phyloP scores from a whole-genome alignment of 1,140 invertebrate species.

The Triops cancriformis region DNA sequence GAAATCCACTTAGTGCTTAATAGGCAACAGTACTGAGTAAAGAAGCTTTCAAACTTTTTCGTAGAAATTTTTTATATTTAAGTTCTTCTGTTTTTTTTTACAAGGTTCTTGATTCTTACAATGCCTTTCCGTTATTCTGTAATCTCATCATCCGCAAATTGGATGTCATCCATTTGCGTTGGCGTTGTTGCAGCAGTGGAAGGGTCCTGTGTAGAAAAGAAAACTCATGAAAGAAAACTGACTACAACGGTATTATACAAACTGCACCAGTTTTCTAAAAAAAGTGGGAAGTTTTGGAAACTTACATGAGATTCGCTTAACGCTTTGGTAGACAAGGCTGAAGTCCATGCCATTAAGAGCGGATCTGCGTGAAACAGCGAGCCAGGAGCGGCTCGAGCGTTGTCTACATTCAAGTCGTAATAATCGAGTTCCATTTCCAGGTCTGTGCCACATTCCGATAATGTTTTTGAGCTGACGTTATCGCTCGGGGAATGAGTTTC shows the following conservation, averaged over 20 bases:
- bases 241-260: too few species aligned
- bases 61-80: not conserved
- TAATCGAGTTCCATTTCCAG: constrained; percentile 25
- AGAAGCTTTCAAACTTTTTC: not conserved
- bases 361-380: constrained; percentile 11
- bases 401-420: constrained; percentile 25
- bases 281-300: not conserved
- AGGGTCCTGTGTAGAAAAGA: not conserved
- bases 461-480: constrained; percentile 2
- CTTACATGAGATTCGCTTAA: not conserved
- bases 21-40: not conserved
- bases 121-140: not conserved
- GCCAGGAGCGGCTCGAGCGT: constrained; percentile 21
- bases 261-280: too few species aligned
- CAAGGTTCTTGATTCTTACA: not conserved
- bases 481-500: not conserved
- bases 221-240: not conserved
- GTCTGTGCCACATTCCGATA: constrained; percentile 21
- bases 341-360: not conserved
- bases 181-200: not conserved
- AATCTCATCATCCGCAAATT: not conserved
- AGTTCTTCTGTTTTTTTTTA: not conserved
- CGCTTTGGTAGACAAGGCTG: not conserved
- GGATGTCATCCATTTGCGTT: constrained; percentile 9
- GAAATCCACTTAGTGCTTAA: not conserved